Conservation (phyloP, 2,797 vertebrate genomes). For the Taeniopygia guttata region DNA sequence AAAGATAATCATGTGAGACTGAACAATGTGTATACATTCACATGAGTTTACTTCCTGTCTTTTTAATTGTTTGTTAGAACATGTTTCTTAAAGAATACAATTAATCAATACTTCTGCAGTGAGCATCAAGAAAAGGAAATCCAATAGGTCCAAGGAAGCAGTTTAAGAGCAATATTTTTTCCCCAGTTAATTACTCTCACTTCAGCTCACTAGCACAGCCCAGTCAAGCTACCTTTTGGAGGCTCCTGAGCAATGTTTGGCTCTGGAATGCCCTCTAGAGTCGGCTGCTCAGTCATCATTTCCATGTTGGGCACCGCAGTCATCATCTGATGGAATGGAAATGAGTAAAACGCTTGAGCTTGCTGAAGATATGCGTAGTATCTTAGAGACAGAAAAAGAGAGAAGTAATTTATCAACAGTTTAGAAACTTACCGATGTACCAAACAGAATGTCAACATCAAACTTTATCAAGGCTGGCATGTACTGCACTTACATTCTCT, state of each 20-base stretch:
- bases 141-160: background rate
- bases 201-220: background rate
- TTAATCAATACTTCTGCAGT: background rate
- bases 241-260: slow-evolving; percentile 61
- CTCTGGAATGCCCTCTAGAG: slow-evolving; percentile 51
- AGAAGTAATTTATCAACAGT: background rate
- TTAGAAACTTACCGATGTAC: background rate
- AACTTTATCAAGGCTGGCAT: background rate
- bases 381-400: slow-evolving; percentile 54
- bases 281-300: slow-evolving; percentile 45
- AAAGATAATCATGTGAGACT: background rate
- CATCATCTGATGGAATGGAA: slow-evolving; percentile 72
- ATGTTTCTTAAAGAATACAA: background rate
- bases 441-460: background rate
- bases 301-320: slow-evolving; percentile 58
- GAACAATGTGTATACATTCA: background rate
- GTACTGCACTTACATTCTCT: background rate
- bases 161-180: background rate
- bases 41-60: background rate
- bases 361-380: slow-evolving; percentile 70
- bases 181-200: fast-evolving
- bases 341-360: slow-evolving; percentile 70
- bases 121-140: background rate
- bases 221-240: slow-evolving; percentile 65
- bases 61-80: background rate